phyloP scores from a whole-genome alignment of 2,888 invertebrate genomes.

The Autographa gamma region DNA sequence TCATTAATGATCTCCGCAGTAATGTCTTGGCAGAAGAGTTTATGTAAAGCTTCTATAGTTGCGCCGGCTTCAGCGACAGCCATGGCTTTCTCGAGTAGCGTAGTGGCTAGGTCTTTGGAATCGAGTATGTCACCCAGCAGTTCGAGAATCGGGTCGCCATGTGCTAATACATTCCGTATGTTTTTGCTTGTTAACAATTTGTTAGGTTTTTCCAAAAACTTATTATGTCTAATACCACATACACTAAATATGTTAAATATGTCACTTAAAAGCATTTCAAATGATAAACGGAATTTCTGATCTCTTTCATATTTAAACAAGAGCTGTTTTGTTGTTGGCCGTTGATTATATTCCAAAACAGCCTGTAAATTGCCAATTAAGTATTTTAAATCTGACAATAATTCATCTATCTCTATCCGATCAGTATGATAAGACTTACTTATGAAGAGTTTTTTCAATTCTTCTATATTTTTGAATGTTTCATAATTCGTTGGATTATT shows the following conservation, averaged over 20 bases:
- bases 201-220: neutral
- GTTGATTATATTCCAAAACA: neutral
- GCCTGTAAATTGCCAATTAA: neutral
- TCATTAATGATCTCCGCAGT: neutral
- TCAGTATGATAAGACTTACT: neutral
- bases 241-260: neutral
- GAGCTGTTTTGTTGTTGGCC: neutral
- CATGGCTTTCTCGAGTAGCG: neutral
- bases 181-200: neutral
- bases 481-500: neutral
- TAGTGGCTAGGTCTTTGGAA: neutral
- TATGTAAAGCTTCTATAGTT: neutral
- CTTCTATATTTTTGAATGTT: neutral
- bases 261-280: neutral
- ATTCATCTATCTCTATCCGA: neutral
- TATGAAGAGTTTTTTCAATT: neutral
- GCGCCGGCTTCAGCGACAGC: neutral
- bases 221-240: neutral
- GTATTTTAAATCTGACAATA: neutral
- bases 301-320: neutral
- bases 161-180: neutral
- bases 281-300: neutral
- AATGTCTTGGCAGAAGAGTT: neutral
- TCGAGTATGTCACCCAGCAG: neutral
- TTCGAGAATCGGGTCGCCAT: constrained; percentile 1